Evolutionary conservation across 37 sponge, comb jelly and placozoan genomes (phyloP).

Genomic region (Oopsacas minuta): DNA sequence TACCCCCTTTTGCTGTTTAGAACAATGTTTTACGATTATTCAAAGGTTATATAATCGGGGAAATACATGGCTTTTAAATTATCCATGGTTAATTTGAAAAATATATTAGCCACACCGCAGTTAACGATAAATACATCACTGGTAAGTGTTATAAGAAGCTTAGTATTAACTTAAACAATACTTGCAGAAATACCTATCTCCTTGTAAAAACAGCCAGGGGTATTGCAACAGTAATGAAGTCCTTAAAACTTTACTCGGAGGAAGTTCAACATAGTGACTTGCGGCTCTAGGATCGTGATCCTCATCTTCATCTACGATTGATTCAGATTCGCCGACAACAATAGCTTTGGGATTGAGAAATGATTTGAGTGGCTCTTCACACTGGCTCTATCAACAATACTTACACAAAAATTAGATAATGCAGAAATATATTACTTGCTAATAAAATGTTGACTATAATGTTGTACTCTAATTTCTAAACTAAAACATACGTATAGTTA

Average conservation of each 20-base stretch:
- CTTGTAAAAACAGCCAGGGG: neutral
- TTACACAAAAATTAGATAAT: no score
- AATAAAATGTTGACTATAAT: no score
- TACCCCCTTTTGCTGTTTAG: no score
- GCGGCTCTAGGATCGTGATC: neutral
- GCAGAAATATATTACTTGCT: no score
- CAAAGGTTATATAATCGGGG: no score
- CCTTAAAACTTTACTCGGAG: neutral
- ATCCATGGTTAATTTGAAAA: no score
- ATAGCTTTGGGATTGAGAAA: neutral
- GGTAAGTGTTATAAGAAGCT: neutral
- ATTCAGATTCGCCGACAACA: neutral
- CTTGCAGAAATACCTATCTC: neutral
- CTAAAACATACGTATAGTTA: no score
- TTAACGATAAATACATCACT: neutral
- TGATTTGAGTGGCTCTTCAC: neutral
- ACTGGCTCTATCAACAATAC: no score
- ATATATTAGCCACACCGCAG: neutral
- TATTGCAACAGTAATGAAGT: neutral
- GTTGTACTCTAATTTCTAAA: no score
- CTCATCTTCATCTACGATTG: neutral
- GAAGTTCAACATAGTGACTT: neutral
- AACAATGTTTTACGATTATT: no score
- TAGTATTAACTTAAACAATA: neutral
- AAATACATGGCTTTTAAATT: no score